phyloP scores from a whole-genome alignment of 35 echinoderm and acorn worm species.

The Heliocidaris erythrogramma region DNA sequence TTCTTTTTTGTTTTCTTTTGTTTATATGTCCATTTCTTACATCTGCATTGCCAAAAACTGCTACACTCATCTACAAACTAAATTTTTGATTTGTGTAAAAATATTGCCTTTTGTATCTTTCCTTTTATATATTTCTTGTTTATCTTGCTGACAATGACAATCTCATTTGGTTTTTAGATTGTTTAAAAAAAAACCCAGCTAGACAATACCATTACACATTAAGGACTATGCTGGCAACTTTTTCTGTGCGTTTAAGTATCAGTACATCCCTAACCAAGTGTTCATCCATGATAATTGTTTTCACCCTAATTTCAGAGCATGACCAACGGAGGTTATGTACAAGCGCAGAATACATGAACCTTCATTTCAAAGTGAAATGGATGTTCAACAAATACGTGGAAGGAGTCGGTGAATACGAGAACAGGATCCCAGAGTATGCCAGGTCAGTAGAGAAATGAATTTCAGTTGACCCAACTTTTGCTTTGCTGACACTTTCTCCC shows the following conservation, averaged over 20 bases:
- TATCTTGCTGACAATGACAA: too few species aligned
- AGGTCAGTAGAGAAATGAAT: constrained; percentile 47
- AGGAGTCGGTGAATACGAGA: constrained; percentile 66
- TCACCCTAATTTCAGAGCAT: constrained; percentile 69
- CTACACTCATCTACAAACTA: too few species aligned
- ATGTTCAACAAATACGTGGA: constrained; percentile 96
- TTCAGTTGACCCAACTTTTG: not conserved
- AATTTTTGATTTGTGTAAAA: too few species aligned
- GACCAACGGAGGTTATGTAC: constrained; percentile 88
- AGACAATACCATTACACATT: not conserved
- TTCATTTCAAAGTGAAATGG: constrained; percentile 99
- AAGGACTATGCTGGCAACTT: too few species aligned
- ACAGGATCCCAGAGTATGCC: constrained; percentile 78
- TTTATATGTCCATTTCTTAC: too few species aligned
- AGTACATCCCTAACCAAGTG: not conserved
- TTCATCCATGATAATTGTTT: not conserved
- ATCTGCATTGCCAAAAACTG: too few species aligned
- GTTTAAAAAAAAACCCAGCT: not conserved
- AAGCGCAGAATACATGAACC: constrained; percentile 99
- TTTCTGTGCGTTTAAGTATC: too few species aligned
- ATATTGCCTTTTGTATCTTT: too few species aligned
- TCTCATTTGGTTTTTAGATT: not conserved
- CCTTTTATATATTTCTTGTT: too few species aligned
- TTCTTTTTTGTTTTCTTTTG: too few species aligned
- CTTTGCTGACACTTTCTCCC: not conserved